Percentiles rank a stretch among this genome's conserved stretches.
Conservation (phyloP, 2,797 vertebrate genomes). For the Cuculus canorus region DNA sequence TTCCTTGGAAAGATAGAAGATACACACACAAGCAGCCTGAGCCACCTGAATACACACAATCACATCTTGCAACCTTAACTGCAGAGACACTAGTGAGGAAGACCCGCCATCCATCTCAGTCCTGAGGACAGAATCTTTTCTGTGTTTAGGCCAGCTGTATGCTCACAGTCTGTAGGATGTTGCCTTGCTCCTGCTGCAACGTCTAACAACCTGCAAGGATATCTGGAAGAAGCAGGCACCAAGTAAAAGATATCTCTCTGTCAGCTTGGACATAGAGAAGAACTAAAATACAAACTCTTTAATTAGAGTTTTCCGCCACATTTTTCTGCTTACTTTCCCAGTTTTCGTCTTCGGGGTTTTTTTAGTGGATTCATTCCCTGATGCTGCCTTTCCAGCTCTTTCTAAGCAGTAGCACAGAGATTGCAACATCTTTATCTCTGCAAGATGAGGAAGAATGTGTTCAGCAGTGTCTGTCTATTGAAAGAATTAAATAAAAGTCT, state of each 20-base stretch:
- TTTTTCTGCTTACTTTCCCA: background rate
- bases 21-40: background rate
- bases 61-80: background rate
- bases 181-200: background rate
- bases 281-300: background rate
- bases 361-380: background rate
- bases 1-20: background rate
- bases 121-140: background rate
- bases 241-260: background rate
- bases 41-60: background rate
- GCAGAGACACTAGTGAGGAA: background rate
- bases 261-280: background rate
- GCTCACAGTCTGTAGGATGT: background rate
- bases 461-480: background rate
- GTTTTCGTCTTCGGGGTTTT: background rate
- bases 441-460: background rate
- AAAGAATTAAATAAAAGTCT: slow-evolving; percentile 6
- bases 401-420: background rate
- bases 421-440: background rate
- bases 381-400: background rate
- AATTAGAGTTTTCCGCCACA: background rate
- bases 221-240: background rate
- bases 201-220: background rate
- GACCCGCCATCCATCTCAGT: background rate
- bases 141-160: background rate